phyloP scores from a whole-genome alignment of 1,140 invertebrate genomes.

The Drosophila littoralis region DNA sequence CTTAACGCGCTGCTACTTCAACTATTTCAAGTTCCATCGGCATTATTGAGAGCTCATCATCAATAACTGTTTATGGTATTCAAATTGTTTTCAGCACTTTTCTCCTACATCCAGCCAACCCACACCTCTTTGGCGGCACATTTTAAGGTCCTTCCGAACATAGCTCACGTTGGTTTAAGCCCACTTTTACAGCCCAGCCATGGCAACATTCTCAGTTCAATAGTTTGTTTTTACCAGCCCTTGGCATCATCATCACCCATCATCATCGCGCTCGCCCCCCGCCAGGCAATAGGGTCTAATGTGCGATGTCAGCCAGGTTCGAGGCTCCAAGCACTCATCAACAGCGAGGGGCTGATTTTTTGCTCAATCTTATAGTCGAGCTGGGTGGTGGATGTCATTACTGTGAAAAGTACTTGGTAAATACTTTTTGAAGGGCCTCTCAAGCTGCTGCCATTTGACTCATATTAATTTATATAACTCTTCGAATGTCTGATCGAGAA shows the following conservation, averaged over 20 bases:
- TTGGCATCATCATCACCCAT: constrained; percentile 54
- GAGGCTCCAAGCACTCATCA: constrained; percentile 57
- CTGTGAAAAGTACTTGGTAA: constrained; percentile 80
- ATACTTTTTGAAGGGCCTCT: constrained; percentile 70
- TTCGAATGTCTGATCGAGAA: constrained; percentile 1
- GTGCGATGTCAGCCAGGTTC: constrained; percentile 47
- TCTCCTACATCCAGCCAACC: not conserved
- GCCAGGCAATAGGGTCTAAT: constrained; percentile 57
- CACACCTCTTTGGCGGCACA: no score
- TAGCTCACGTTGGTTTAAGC: constrained; percentile 26
- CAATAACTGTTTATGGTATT: constrained; percentile 25
- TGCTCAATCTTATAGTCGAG: constrained; percentile 55
- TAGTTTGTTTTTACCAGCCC: constrained; percentile 65
- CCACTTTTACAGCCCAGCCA: constrained; percentile 29
- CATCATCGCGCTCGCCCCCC: constrained; percentile 12
- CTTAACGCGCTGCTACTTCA: constrained; percentile 2
- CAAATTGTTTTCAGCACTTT: not conserved
- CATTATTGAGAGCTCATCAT: not conserved
- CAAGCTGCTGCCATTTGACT: constrained; percentile 50
- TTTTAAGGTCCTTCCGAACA: not conserved
- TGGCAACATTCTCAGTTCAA: constrained; percentile 65
- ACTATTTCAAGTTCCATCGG: constrained; percentile 2
- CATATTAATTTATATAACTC: constrained; percentile 58
- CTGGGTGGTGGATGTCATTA: constrained; percentile 61
- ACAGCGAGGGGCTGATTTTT: constrained; percentile 17